These are phyloP conservation scores for Ellobius talpinus DNA, from an alignment of 2,113 vertebrate species.

Conservation along the genomic window DNA sequence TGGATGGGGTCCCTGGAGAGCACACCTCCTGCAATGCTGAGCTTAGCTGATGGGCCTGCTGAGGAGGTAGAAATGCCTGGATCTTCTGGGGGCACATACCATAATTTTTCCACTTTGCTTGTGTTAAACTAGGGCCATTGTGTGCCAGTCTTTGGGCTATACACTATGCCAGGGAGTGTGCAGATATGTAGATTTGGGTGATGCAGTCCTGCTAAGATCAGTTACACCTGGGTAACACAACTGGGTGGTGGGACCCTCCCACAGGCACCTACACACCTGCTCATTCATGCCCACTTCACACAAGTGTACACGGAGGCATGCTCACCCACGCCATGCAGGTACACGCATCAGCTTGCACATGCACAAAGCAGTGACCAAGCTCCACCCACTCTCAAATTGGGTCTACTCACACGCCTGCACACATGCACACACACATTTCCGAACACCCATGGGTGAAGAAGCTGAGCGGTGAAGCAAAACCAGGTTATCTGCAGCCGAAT, in stretches of 20 bases:
- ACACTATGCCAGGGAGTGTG: not conserved
- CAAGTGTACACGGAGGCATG: no score
- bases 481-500: not conserved
- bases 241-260: not conserved
- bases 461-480: not conserved
- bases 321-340: not conserved
- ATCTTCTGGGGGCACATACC: not conserved
- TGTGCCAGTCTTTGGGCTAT: not conserved
- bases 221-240: no score
- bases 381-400: not conserved
- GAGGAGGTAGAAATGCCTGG: not conserved
- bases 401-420: not conserved
- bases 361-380: not conserved
- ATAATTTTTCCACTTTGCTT: not conserved
- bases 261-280: not conserved
- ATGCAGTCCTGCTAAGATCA: not conserved
- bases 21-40: not conserved
- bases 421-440: not conserved
- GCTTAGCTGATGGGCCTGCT: conserved; percentile 9
- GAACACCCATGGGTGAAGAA: not conserved
- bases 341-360: not conserved
- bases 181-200: not conserved
- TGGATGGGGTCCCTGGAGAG: not conserved
- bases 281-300: rapidly evolving
- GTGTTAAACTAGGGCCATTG: not conserved